These are phyloP conservation scores for Xiphophorus couchianus DNA, from an alignment of 2,113 vertebrate species.

Conservation along the genomic window DNA sequence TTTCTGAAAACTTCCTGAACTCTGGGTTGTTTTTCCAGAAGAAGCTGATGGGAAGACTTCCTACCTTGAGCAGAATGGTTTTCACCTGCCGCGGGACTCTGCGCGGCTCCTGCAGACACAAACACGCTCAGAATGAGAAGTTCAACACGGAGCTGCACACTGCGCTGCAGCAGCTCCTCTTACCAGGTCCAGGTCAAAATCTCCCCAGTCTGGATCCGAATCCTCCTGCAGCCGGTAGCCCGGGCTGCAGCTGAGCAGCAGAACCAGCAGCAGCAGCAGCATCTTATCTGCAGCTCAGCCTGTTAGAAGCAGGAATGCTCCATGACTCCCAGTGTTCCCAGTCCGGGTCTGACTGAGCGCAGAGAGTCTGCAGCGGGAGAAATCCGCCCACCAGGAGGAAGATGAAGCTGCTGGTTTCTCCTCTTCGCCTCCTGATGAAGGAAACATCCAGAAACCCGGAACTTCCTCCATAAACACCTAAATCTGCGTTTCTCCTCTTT, in stretches of 20 bases:
- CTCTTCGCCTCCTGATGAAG: too few relatives aligned
- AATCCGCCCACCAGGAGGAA: slow-evolving; percentile 17
- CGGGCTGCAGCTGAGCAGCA: slow-evolving; percentile 34
- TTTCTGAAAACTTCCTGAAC: neutral
- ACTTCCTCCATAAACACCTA: too few relatives aligned
- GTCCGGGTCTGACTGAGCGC: slow-evolving; percentile 24
- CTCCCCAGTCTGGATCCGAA: slow-evolving; percentile 35
- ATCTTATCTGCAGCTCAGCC: slow-evolving; percentile 11
- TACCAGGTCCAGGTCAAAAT: slow-evolving; percentile 70
- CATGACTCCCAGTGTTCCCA: slow-evolving; percentile 41
- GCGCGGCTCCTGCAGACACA: slow-evolving; percentile 65
- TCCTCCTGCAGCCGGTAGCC: slow-evolving; percentile 32
- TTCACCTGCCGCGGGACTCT: slow-evolving; percentile 78
- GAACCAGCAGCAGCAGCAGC: slow-evolving; percentile 54
- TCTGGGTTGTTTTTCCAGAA: too few relatives aligned
- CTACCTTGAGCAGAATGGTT: slow-evolving; percentile 70
- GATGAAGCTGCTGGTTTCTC: too few relatives aligned
- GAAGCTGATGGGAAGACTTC: neutral
- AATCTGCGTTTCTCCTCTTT: too few relatives aligned
- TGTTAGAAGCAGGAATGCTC: slow-evolving; percentile 10
- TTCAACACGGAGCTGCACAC: neutral
- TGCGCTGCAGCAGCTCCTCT: slow-evolving; percentile 2
- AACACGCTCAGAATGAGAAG: neutral
- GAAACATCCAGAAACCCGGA: too few relatives aligned
- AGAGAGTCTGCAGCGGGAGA: neutral